These are phyloP conservation scores for Melipona beecheii DNA, from an alignment of 2,888 invertebrate genomes.

Conservation along the genomic window DNA sequence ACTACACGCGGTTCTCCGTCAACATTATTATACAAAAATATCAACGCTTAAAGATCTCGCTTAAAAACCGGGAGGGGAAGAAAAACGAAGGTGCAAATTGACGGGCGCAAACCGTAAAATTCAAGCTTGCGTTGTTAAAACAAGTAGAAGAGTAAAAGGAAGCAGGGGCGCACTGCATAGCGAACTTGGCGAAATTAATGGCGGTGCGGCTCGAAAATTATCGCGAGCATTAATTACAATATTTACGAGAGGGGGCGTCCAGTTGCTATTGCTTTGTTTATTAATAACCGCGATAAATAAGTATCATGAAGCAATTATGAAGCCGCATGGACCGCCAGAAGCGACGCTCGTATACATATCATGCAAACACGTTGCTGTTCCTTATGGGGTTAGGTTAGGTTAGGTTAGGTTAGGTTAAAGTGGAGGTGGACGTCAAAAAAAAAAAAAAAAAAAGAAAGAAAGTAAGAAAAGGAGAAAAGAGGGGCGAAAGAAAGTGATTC, in stretches of 20 bases:
- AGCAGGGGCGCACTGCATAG: not conserved
- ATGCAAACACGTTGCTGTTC: not conserved
- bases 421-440: not conserved
- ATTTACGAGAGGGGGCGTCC: constrained; percentile 37
- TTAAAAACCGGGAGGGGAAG: not conserved
- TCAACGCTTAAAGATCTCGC: not conserved
- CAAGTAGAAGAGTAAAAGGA: not conserved
- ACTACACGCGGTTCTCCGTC: not conserved
- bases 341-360: not conserved
- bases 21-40: not conserved
- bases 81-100: not conserved
- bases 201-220: constrained; percentile 38
- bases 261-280: constrained; percentile 39
- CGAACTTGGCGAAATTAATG: constrained; percentile 30
- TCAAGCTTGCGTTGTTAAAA: not conserved
- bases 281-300: constrained; percentile 59
- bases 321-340: constrained; percentile 21
- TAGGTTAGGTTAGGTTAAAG: no score
- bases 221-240: constrained; percentile 52
- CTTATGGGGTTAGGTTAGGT: not conserved
- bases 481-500: constrained; percentile 22
- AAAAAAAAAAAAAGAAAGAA: no score
- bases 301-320: constrained; percentile 52
- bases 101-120: not conserved
- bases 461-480: no score